Percentiles rank a stretch among this genome's conserved stretches.
Evolutionary conservation across 1,140 invertebrate genomes (phyloP).

Genomic region (Drosophila rufa): DNA sequence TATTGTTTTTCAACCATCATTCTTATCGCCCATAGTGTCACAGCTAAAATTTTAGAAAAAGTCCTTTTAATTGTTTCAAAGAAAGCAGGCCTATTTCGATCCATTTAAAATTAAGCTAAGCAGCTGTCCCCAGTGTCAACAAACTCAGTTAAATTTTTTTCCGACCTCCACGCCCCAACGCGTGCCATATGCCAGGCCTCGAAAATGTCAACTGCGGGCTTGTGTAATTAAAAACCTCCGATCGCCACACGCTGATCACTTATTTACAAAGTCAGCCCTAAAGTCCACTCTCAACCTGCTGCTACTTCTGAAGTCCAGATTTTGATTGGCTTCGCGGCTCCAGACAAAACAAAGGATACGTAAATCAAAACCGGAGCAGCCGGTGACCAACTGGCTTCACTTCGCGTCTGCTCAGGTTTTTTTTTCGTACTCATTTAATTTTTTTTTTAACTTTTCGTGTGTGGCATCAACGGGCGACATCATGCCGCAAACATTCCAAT

Average conservation of each 20-base stretch:
- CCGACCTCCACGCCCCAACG: constrained; percentile 49
- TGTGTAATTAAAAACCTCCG: constrained; percentile 77
- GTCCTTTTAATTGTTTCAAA: too few relatives aligned
- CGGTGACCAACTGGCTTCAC: constrained; percentile 63
- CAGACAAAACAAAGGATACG: constrained; percentile 31
- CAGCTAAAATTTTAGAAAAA: background rate
- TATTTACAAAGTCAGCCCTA: constrained; percentile 59
- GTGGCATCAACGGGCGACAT: constrained; percentile 39
- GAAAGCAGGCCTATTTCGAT: background rate
- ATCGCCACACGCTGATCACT: constrained; percentile 66
- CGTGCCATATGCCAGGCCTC: constrained; percentile 68
- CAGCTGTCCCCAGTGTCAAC: constrained; percentile 67
- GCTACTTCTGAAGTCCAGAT: constrained; percentile 59
- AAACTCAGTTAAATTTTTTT: constrained; percentile 43
- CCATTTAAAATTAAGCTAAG: constrained; percentile 16
- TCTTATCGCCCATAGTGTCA: too few relatives aligned
- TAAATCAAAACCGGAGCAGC: constrained; percentile 53
- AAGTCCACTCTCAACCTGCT: constrained; percentile 58
- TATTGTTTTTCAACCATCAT: background rate
- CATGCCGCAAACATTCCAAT: constrained; percentile 55
- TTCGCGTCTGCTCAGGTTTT: constrained; percentile 51
- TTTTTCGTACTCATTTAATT: constrained; percentile 42
- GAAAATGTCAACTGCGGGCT: constrained; percentile 47
- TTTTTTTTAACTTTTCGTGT: constrained; percentile 34
- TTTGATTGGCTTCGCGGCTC: constrained; percentile 80